Evolutionary conservation across 2,888 invertebrate genomes (phyloP).

Genomic region (Punctoribates punctum): DNA sequence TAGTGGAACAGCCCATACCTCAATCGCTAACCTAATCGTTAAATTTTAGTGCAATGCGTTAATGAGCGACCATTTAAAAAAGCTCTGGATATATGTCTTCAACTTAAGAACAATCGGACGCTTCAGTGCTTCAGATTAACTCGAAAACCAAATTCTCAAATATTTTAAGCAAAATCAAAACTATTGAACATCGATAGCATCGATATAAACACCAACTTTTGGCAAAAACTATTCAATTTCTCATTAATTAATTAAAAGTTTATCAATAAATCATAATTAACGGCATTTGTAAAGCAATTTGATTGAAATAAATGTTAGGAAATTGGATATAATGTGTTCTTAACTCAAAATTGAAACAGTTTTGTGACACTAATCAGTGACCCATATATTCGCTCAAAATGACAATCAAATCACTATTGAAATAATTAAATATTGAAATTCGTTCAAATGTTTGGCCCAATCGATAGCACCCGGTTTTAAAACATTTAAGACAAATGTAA

Average conservation of each 20-base stretch:
- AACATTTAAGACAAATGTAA: too few species aligned
- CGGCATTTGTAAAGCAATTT: too few species aligned
- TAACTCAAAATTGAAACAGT: conserved; percentile 44
- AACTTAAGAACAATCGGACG: neutral
- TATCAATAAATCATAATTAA: neutral
- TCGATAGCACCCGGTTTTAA: too few species aligned
- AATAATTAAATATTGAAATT: conserved; percentile 1
- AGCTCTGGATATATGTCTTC: neutral
- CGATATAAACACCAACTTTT: too few species aligned
- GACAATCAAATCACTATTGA: neutral
- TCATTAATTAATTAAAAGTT: too few species aligned
- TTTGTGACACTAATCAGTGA: conserved; percentile 50
- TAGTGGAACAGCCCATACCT: conserved; percentile 9
- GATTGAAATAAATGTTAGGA: neutral
- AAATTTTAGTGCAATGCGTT: neutral
- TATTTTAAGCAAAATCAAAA: too few species aligned
- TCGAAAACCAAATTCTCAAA: too few species aligned
- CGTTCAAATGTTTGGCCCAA: too few species aligned
- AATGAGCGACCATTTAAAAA: neutral
- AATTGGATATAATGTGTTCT: neutral
- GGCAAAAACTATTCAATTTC: too few species aligned
- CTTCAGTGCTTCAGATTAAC: too few species aligned
- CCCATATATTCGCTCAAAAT: conserved; percentile 25
- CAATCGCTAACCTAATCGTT: neutral
- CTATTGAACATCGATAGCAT: too few species aligned